Evolutionary conservation across 2,113 vertebrate species (phyloP).

Genomic region (Martes martes): DNA sequence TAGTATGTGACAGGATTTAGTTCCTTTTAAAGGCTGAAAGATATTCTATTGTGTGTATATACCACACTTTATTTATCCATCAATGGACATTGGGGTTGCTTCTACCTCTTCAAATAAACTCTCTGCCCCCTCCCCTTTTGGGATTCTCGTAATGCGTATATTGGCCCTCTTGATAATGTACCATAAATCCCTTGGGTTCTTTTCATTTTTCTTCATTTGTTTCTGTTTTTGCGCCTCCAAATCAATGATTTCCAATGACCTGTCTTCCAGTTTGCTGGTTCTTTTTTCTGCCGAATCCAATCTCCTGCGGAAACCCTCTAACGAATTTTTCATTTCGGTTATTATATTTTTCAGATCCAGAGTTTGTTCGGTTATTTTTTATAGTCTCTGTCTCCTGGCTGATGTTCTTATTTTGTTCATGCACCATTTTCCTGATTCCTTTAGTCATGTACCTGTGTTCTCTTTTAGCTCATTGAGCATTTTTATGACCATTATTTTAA

Average conservation of each 20-base stretch:
- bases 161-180: neutral
- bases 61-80: neutral
- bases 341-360: neutral
- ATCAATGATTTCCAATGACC: neutral
- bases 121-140: neutral
- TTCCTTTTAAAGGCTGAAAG: neutral
- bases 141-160: neutral
- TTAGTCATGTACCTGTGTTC: neutral
- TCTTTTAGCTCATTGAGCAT: neutral
- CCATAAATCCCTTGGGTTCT: neutral
- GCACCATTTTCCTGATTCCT: neutral
- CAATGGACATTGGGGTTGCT: neutral
- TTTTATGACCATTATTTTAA: constrained; percentile 6
- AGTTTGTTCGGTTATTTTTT: neutral
- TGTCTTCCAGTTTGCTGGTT: neutral
- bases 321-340: neutral
- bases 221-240: neutral
- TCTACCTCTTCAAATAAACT: neutral
- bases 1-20: neutral
- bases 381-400: neutral
- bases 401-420: neutral
- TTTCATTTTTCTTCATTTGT: neutral
- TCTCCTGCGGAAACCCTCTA: neutral
- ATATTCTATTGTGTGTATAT: neutral
- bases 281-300: neutral